phyloP scores from a whole-genome alignment of 2,113 vertebrate genomes.

The Choloepus hoffmanni region DNA sequence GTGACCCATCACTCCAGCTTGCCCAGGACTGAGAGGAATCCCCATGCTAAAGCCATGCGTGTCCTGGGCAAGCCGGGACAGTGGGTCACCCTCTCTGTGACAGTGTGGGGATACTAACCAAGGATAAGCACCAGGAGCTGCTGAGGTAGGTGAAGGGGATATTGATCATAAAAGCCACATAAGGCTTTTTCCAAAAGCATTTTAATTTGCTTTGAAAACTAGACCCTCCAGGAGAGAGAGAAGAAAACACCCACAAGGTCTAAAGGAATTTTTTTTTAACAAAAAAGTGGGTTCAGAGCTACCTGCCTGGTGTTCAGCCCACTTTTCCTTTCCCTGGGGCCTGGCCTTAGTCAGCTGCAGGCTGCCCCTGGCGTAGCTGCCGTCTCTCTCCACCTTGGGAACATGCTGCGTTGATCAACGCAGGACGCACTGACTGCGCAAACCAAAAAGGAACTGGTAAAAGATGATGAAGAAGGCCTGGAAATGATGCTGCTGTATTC shows the following conservation, averaged over 20 bases:
- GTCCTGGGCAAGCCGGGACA: not conserved
- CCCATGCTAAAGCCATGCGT: not conserved
- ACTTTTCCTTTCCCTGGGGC: not conserved
- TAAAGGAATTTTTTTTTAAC: not conserved
- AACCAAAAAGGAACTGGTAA: not conserved
- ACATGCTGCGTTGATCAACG: not conserved
- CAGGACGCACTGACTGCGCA: fast-evolving
- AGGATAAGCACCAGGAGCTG: not conserved
- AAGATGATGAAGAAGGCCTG: not conserved
- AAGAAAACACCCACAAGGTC: not conserved
- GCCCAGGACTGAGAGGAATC: not conserved
- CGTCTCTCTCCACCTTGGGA: too few species aligned
- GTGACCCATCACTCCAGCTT: not conserved
- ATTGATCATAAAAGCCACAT: not conserved
- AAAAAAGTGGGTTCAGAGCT: not conserved
- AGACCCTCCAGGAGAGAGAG: not conserved
- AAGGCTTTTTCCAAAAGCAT: not conserved
- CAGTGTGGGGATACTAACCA: not conserved
- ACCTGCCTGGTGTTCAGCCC: not conserved
- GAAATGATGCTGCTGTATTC: not conserved
- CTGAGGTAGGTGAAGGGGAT: not conserved
- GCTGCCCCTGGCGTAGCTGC: not conserved
- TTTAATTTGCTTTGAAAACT: not conserved
- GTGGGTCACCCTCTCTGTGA: not conserved
- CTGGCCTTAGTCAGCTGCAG: not conserved